A percentile compares a stretch with the other conserved stretches of the same genome.
phyloP scores from a whole-genome alignment of 2,888 invertebrate genomes.

The Macropis europaea region DNA sequence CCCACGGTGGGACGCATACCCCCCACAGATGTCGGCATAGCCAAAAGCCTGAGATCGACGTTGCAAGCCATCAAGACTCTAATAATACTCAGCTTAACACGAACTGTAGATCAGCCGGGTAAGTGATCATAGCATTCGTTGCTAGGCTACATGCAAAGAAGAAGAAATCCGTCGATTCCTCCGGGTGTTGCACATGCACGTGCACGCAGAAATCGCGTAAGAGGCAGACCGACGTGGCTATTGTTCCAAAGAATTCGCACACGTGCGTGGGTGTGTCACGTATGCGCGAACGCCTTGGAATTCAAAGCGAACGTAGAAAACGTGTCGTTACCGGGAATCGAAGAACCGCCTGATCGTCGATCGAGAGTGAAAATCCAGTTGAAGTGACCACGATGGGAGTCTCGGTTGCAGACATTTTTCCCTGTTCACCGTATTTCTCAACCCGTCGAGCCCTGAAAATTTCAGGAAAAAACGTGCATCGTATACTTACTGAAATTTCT shows the following conservation, averaged over 20 bases:
- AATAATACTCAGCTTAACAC: no score
- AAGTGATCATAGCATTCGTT: no score
- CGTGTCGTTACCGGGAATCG: conserved; percentile 6
- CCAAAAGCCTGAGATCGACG: no score
- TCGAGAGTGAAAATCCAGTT: conserved; percentile 32
- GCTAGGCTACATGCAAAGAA: conserved; percentile 3
- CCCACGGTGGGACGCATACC: no score
- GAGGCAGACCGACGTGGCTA: conserved; percentile 16
- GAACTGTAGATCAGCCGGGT: no score
- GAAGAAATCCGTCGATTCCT: conserved; percentile 13
- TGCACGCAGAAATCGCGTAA: conserved; percentile 24
- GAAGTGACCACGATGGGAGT: conserved; percentile 1
- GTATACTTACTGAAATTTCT: no score
- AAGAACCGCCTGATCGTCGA: background rate
- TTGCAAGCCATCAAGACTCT: no score
- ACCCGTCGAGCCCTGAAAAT: no score
- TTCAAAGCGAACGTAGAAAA: conserved; percentile 51
- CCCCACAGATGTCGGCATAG: no score
- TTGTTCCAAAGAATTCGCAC: conserved; percentile 58
- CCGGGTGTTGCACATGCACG: conserved; percentile 28
- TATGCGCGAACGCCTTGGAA: conserved; percentile 54
- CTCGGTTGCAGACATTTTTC: background rate
- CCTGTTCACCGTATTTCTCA: no score
- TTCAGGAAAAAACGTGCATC: no score
- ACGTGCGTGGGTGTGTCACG: conserved; percentile 64